Conservation (phyloP, 2,888 invertebrate genomes). For the Diogma glabrata region DNA sequence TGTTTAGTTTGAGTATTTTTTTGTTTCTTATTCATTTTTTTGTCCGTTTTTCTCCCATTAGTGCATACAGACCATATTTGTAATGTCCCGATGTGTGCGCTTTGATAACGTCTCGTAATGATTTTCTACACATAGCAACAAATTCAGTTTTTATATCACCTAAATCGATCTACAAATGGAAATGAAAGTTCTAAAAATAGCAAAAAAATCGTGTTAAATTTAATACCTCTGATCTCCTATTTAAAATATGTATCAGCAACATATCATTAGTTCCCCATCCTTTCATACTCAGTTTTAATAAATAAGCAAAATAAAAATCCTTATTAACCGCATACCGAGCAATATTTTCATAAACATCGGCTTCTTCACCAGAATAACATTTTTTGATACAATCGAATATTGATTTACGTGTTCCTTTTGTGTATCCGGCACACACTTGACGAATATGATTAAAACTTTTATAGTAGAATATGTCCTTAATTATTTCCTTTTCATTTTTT, state of each 20-base stretch:
- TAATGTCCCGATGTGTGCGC: neutral
- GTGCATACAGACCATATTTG: slow-evolving; percentile 4
- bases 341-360: neutral
- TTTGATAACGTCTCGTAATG: neutral
- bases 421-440: neutral
- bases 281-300: slow-evolving; percentile 4
- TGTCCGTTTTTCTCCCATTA: slow-evolving; percentile 1
- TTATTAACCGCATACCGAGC: slow-evolving; percentile 4
- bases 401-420: neutral
- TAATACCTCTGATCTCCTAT: neutral
- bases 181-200: too few relatives aligned
- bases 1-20: too few relatives aligned
- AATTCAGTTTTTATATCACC: slow-evolving; percentile 3
- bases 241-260: neutral
- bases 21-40: too few relatives aligned
- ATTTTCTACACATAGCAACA: neutral
- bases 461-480: slow-evolving; percentile 7
- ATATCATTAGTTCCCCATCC: slow-evolving; percentile 3
- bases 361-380: neutral
- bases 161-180: too few relatives aligned
- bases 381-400: slow-evolving; percentile 2
- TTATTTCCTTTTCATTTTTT: slow-evolving; percentile 2
- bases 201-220: too few relatives aligned
- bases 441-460: slow-evolving; percentile 2
- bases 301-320: slow-evolving; percentile 6